These are phyloP conservation scores for Drosophila robusta DNA, from an alignment of 2,888 invertebrate species.

Conservation along the genomic window DNA sequence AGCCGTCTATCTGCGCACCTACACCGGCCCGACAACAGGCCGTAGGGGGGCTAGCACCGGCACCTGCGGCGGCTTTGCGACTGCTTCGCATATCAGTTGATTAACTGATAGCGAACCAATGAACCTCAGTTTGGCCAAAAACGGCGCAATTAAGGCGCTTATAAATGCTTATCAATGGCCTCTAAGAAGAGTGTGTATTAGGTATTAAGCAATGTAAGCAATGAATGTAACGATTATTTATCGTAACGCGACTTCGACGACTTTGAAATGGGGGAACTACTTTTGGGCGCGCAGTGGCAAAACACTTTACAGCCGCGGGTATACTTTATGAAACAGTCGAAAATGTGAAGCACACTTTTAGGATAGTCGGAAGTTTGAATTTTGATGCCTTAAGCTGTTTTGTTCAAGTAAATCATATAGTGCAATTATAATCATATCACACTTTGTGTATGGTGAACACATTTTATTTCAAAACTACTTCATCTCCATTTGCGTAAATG, in stretches of 20 bases:
- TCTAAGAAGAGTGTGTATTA: neutral
- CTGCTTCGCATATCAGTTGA: conserved; percentile 37
- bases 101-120: conserved; percentile 30
- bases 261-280: no score
- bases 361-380: neutral
- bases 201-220: neutral
- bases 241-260: neutral
- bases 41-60: conserved; percentile 12
- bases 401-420: no score
- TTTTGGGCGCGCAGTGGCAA: neutral
- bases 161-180: conserved; percentile 33
- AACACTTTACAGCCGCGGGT: no score
- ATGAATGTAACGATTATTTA: neutral
- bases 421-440: no score
- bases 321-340: no score
- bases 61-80: neutral
- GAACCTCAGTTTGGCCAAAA: conserved; percentile 13
- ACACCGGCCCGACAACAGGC: neutral
- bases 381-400: no score
- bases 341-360: neutral
- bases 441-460: no score
- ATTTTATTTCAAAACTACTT: no score
- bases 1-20: conserved; percentile 3
- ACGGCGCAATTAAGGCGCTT: conserved; percentile 22
- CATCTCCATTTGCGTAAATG: no score